Evolutionary conservation across 2,113 vertebrate genomes (phyloP).

Genomic region (Megaceryle maxima): DNA sequence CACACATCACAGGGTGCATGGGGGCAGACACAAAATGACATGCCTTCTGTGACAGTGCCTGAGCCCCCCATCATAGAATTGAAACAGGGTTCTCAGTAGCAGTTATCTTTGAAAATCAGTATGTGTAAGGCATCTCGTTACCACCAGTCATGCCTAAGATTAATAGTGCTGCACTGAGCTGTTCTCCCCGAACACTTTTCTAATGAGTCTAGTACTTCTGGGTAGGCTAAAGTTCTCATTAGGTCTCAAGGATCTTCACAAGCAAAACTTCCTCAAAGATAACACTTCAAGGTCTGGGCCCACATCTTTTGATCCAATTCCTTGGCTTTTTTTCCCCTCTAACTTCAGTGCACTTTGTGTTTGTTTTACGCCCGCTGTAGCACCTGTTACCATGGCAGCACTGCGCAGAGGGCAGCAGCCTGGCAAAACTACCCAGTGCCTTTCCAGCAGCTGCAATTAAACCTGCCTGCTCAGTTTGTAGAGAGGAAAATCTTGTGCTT

Average conservation of each 20-base stretch:
- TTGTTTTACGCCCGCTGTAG: constrained; percentile 8
- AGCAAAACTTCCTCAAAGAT: constrained; percentile 48
- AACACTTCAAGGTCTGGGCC: neutral
- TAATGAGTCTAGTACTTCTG: constrained; percentile 31
- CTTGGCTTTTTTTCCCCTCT: constrained; percentile 10
- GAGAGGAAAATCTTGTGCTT: constrained; percentile 33
- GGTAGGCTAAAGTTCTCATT: constrained; percentile 32
- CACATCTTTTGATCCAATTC: neutral
- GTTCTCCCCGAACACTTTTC: neutral
- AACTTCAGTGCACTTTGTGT: constrained; percentile 16
- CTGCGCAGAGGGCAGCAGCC: neutral
- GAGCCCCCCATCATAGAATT: neutral
- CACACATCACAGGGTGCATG: neutral
- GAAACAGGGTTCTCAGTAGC: neutral
- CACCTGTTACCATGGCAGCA: constrained; percentile 51
- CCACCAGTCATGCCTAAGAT: constrained; percentile 7
- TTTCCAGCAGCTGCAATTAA: constrained; percentile 51
- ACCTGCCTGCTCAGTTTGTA: neutral
- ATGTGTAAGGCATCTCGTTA: neutral
- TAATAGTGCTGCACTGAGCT: constrained; percentile 14
- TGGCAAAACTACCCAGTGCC: constrained; percentile 14
- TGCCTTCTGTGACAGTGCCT: neutral
- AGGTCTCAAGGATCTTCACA: constrained; percentile 33
- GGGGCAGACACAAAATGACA: neutral
- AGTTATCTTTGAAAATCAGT: constrained; percentile 4